These are phyloP conservation scores for Dendroctonus valens DNA, from an alignment of 1,140 invertebrate species.

Conservation along the genomic window DNA sequence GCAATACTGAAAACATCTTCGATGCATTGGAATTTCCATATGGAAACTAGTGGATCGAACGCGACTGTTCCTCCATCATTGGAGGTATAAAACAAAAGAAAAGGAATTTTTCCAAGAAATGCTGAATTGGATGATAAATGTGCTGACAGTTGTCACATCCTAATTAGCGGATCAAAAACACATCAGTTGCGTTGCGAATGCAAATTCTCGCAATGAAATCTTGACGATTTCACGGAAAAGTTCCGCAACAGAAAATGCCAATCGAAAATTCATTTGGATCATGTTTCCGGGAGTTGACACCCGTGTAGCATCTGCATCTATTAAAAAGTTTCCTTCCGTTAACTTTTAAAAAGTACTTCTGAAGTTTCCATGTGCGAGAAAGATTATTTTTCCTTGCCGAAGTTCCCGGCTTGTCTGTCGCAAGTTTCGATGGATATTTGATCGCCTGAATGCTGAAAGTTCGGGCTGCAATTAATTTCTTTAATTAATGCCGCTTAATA, in stretches of 20 bases:
- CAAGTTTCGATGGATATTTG: background rate
- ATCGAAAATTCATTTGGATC: constrained; percentile 16
- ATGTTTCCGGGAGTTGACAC: constrained; percentile 2
- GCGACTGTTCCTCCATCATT: too few species aligned
- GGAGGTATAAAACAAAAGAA: too few species aligned
- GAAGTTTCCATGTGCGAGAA: background rate
- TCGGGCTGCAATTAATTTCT: background rate
- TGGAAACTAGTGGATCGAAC: too few species aligned
- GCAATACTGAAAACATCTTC: too few species aligned
- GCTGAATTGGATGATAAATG: too few species aligned
- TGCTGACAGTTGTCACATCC: too few species aligned
- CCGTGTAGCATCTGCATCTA: constrained; percentile 14
- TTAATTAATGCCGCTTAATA: constrained; percentile 3
- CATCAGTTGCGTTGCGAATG: too few species aligned
- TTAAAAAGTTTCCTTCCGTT: constrained; percentile 6
- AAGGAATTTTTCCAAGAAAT: too few species aligned
- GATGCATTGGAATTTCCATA: too few species aligned
- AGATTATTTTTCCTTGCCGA: background rate
- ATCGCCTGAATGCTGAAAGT: constrained; percentile 3
- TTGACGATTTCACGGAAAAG: constrained; percentile 1
- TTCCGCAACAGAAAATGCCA: constrained; percentile 6
- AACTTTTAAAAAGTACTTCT: constrained; percentile 12
- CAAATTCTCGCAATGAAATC: background rate
- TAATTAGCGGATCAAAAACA: too few species aligned
- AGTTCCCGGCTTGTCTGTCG: background rate